Base-by-base conservation (phyloP, 2,888 invertebrate species). In the Dicyrtoma fusca region DNA sequence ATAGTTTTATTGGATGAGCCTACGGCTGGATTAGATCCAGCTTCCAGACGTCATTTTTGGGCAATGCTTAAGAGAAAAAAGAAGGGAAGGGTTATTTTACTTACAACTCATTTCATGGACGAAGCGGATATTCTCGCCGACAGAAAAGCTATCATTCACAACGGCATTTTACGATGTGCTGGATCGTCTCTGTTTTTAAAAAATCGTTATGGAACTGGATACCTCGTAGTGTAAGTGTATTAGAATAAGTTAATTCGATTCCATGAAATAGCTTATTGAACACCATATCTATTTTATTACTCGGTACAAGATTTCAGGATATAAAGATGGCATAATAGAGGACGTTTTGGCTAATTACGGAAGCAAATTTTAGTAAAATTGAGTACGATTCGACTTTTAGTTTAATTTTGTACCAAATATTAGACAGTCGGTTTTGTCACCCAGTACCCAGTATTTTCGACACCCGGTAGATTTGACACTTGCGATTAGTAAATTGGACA, bases 21-120 rank as follows among this genome's bases (percentile, higher is more conserved):
- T 0, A 85, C 85, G 17, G 93, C 93, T 2, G 94, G 94, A 0
- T 92, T 94, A 25, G 71, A 64, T 42, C 25, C 57, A 1, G 25
- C 25, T 1, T 92, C 92, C 0, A 84, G 94, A 49, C 85, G 94
- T 23, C 91, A 91, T 81, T 89, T 93, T 83, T 94, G 94, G 94
- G 87, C 90, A 0, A 87, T 93, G 45, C 83, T 94, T 65, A 92
- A 92, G 82, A 88, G 89, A 14, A 87, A 89, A 69, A 87, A 90
- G 74, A 88, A 90, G 63, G 92, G 91, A 3, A 89, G 89, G 82
- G 90, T 91, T 17, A 87, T 94, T 72, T 84, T 94, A 1, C 84
- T 94, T 26, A 92, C 92, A 0, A 94, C 93, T 0, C 93, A 94
- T 84, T 94, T 92, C 83, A 92, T 94, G 92, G 92, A 94, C 81